Conservation (phyloP, 2,797 vertebrate species). For the Fringilla coelebs region DNA sequence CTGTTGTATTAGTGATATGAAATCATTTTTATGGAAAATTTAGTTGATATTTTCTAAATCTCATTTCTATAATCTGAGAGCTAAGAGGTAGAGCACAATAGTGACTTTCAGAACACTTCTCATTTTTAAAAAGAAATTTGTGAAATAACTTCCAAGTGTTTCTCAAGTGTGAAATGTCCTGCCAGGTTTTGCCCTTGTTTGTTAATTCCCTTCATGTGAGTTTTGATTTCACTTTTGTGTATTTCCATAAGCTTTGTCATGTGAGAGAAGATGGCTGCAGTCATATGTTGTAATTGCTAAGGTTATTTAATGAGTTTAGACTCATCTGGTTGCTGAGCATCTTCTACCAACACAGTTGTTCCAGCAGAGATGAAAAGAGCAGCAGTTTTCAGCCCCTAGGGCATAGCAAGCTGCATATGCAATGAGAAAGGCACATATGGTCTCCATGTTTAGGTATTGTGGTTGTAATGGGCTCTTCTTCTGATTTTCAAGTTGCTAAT, state of each 20-base stretch:
- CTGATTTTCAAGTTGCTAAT: neutral
- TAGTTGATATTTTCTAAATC: neutral
- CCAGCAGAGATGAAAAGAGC: neutral
- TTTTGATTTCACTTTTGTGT: neutral
- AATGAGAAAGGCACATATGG: neutral
- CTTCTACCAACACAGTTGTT: neutral
- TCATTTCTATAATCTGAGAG: neutral
- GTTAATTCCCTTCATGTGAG: neutral
- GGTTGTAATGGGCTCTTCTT: neutral
- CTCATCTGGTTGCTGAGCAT: neutral
- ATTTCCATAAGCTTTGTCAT: neutral
- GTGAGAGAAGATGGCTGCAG: neutral
- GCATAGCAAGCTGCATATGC: neutral
- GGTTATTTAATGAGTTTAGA: conserved; percentile 5
- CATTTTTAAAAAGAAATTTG: neutral
- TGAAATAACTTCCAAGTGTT: neutral
- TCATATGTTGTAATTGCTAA: neutral
- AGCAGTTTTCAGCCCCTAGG: neutral
- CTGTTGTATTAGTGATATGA: neutral
- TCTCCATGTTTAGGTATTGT: neutral
- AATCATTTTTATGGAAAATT: neutral
- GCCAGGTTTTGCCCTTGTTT: neutral
- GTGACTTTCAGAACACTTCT: neutral
- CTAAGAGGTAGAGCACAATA: neutral
- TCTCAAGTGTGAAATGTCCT: neutral